Base-by-base conservation (phyloP, 2,113 vertebrate species). In the Aegotheles bennettii region DNA sequence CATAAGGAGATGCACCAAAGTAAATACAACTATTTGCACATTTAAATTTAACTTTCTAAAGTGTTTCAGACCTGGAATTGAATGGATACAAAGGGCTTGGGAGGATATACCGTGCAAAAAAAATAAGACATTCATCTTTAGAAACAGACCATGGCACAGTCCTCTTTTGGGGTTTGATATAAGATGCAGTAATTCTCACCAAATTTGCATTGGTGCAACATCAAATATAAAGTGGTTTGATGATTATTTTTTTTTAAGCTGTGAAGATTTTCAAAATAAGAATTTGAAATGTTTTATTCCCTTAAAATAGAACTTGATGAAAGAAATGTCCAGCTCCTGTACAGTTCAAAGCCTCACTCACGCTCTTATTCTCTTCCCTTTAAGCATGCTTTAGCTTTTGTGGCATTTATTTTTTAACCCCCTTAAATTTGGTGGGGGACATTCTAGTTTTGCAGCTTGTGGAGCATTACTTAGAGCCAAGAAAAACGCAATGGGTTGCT, bases 401-500 rank as follows among this genome's bases (percentile, higher is more conserved):
- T 26, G 12, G 21, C 25, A 43, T 36, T 84, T 43, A 56, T 43
- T 74, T 79, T n/a, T 68, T 61, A 61, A 56, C 25, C 9, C 16
- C 40, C 40, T 79, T 56, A 56, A n/a, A 50, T 50, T 42, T 61
- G 21, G 11, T 28, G 33, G 25, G 48, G 16, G 21, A 2, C n/a
- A 33, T 71, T 71, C 15, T 20, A 28, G 23, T 60, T 84, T 78
- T 88, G 53, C 42, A 84, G 60, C 47, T 19, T 9, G 19, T 5
- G 33, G 28, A 61, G 12, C 1, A 1, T 36, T 50, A 74, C 20
- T 16, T 4, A 40, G 33, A 50, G 33, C 35, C 35, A 43, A 31
- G 71, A 57, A 61, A 6, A 60, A 54, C 0, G 0, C 16, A 21
- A 21, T 1, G 3, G 13, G 7, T 43, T 61, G 31, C 16, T 16